phyloP scores from a whole-genome alignment of 2,888 invertebrate genomes.

The Heliconius aoede region DNA sequence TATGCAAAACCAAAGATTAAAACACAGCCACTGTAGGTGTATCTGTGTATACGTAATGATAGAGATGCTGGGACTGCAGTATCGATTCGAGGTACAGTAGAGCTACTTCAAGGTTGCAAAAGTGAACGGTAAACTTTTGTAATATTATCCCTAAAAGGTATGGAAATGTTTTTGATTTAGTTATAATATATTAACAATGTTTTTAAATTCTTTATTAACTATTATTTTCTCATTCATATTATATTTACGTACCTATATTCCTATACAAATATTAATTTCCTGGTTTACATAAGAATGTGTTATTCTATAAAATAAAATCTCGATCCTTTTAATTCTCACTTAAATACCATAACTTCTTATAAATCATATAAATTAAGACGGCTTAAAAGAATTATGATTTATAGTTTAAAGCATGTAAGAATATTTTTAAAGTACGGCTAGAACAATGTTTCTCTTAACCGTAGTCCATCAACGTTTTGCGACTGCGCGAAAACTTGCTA shows the following conservation, averaged over 20 bases:
- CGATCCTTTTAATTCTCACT: not conserved
- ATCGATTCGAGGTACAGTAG: slow-evolving; percentile 44
- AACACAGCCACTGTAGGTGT: slow-evolving; percentile 23
- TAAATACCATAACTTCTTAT: not conserved
- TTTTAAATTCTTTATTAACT: not conserved
- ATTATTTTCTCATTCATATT: not conserved
- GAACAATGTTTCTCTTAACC: slow-evolving; percentile 54
- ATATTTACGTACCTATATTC: not conserved
- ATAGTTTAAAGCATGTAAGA: not conserved
- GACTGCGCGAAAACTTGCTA: slow-evolving; percentile 84
- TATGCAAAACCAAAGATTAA: slow-evolving; percentile 28
- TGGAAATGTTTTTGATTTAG: slow-evolving; percentile 3
- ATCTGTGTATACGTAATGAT: slow-evolving; percentile 19
- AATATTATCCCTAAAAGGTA: slow-evolving; percentile 13
- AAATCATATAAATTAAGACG: slow-evolving; percentile 1
- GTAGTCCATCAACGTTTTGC: slow-evolving; percentile 74
- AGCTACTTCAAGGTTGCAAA: slow-evolving; percentile 39
- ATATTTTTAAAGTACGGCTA: slow-evolving; percentile 18
- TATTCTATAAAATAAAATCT: not conserved
- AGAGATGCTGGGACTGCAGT: slow-evolving; percentile 45
- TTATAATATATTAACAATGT: not conserved
- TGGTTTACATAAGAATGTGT: slow-evolving; percentile 33
- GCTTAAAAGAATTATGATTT: not conserved
- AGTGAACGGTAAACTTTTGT: slow-evolving; percentile 40
- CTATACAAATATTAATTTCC: not conserved